phyloP scores from a whole-genome alignment of 2,113 vertebrate genomes.

The Gnathonemus echidnorhynchus region DNA sequence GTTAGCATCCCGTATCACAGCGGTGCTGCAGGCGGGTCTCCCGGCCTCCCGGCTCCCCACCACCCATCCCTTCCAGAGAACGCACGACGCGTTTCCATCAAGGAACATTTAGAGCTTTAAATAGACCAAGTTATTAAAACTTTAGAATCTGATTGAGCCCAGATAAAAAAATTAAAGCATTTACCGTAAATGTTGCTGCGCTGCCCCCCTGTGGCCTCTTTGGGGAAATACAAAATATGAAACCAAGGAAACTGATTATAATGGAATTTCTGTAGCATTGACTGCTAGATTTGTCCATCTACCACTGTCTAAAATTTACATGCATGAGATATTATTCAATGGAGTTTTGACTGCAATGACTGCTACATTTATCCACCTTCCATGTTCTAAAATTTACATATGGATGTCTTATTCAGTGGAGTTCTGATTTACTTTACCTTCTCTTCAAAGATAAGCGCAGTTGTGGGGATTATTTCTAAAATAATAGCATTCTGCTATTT shows the following conservation, averaged over 20 bases:
- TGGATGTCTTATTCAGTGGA: not conserved
- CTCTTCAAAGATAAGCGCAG: not conserved
- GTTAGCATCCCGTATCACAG: not conserved
- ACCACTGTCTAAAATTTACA: not conserved
- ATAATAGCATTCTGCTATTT: not conserved
- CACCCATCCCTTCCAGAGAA: too few relatives aligned
- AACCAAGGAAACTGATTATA: not conserved
- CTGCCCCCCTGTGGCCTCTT: not conserved
- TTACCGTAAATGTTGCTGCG: not conserved
- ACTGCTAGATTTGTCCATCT: not conserved
- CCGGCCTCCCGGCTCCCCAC: not conserved
- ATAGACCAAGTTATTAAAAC: not conserved
- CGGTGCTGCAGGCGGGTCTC: not conserved
- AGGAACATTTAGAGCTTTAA: not conserved
- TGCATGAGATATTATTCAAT: not conserved
- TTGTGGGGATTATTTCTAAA: not conserved
- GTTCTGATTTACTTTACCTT: not conserved
- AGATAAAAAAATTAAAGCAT: not conserved
- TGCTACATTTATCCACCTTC: not conserved
- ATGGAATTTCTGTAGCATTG: not conserved
- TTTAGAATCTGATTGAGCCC: not conserved
- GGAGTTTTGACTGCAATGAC: not conserved
- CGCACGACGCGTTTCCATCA: not conserved
- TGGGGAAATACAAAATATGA: not conserved
- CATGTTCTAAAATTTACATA: not conserved